Evolutionary conservation across 2,113 vertebrate species (phyloP).

Genomic region (Phalacrocorax brasilianus): DNA sequence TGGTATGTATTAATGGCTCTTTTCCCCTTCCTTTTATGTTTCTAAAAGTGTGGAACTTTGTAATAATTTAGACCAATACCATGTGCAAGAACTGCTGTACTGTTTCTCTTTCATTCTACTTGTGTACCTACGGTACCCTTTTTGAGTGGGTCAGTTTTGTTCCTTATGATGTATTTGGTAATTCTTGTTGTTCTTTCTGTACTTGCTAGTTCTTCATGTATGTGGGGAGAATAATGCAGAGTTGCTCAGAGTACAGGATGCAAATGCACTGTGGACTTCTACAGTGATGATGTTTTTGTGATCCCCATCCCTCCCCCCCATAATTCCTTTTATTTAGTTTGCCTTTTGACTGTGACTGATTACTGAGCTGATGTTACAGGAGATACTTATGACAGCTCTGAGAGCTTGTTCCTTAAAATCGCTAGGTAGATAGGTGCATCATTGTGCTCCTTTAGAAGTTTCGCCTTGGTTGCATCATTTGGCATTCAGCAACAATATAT

Average conservation of each 20-base stretch:
- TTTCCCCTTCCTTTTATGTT: neutral
- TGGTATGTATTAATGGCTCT: neutral
- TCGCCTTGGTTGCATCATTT: neutral
- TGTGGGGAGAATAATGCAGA: neutral
- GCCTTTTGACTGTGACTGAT: neutral
- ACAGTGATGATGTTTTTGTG: neutral
- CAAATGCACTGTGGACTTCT: neutral
- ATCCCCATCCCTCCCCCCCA: too few relatives aligned
- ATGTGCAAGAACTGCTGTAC: neutral
- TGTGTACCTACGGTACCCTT: neutral
- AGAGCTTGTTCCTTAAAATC: neutral
- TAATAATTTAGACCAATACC: neutral
- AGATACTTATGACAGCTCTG: neutral
- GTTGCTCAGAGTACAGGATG: neutral
- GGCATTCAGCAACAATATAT: neutral
- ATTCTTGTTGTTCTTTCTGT: neutral
- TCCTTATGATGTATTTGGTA: neutral
- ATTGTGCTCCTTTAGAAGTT: neutral
- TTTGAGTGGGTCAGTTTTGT: neutral
- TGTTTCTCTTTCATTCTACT: neutral
- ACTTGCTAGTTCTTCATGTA: neutral
- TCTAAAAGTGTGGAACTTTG: neutral
- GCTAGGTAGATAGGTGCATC: neutral
- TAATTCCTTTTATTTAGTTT: neutral
- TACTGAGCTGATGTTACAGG: neutral